phyloP scores from a whole-genome alignment of 2,888 invertebrate genomes.

The Cabera pusaria region DNA sequence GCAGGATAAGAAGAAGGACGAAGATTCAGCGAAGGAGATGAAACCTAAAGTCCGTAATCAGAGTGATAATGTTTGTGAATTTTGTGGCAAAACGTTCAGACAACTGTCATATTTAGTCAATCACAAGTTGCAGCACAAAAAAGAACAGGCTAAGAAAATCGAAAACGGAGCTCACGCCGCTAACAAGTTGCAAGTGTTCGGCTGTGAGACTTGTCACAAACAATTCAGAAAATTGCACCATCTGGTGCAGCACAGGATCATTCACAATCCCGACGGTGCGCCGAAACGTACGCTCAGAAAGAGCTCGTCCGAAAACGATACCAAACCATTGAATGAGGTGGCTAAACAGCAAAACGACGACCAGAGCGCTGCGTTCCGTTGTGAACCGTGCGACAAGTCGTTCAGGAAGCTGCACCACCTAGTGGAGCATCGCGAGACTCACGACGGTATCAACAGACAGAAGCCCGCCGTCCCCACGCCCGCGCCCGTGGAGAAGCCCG shows the following conservation, averaged over 20 bases:
- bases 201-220: slow-evolving; percentile 75
- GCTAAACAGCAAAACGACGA: slow-evolving; percentile 55
- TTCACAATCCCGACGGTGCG: slow-evolving; percentile 55
- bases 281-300: slow-evolving; percentile 53
- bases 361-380: slow-evolving; percentile 69
- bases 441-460: slow-evolving; percentile 69
- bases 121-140: slow-evolving; percentile 69
- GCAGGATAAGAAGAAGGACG: slow-evolving; percentile 5
- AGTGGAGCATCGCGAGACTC: slow-evolving; percentile 77
- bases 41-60: slow-evolving; percentile 2
- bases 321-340: slow-evolving; percentile 40
- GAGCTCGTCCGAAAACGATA: slow-evolving; percentile 61
- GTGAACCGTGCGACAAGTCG: slow-evolving; percentile 78
- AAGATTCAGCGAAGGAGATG: slow-evolving; percentile 6
- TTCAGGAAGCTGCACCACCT: slow-evolving; percentile 78
- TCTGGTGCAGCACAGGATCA: slow-evolving; percentile 73
- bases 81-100: slow-evolving; percentile 75
- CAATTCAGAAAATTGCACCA: slow-evolving; percentile 75
- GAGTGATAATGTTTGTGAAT: slow-evolving; percentile 59
- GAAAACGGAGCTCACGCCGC: slow-evolving; percentile 36
- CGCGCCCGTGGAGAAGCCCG: slow-evolving; percentile 41
- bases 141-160: slow-evolving; percentile 50
- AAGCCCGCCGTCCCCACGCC: slow-evolving; percentile 41
- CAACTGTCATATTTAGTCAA: slow-evolving; percentile 72
- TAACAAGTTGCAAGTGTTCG: slow-evolving; percentile 44